Evolutionary conservation across 2,113 vertebrate genomes (phyloP), one percentile per base, ranked within the genome.

Genomic region (Ovibos moschatus): DNA sequence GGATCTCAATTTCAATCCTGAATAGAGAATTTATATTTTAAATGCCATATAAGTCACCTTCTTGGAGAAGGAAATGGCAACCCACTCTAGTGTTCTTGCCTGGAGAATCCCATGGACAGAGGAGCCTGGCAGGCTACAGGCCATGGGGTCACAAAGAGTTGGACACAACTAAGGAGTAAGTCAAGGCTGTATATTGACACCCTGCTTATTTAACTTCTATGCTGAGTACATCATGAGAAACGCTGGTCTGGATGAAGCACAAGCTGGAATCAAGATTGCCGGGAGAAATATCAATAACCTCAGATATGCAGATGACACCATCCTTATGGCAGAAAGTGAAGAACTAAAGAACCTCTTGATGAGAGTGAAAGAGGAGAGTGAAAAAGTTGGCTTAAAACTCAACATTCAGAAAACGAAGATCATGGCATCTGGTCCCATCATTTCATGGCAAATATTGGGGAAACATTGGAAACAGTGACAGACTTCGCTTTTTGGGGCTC

Each of bases 101-200:
- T 71, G 67, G 67, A 71, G n/a, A 40, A 71, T 40, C 67, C 19
- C 19, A 21, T 40, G 67, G 19, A 71, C 67, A 71, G 10, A 40
- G 33, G 67, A 71, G n/a, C n/a, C 67, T 40, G 67, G 67, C 0
- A 0, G n/a, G n/a, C 67, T 40, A 40, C n/a, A 40, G n/a, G 1
- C 64, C n/a, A 12, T 36, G n/a, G 5, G 64, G n/a, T 71, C 67
- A 71, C 67, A 71, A 71, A 71, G n/a, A 71, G 19, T 23, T 36
- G n/a, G 10, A 23, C n/a, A 12, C 8, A 0, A 12, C n/a, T 6
- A 71, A 40, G 67, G 9, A 21, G 67, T 71, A 71, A 0, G 0
- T 62, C 30, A 62, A 62, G 30, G 60, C 60, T 33, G 3, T 23
- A 71, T 36, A 12, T 23, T 71, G 67, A 12, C 19, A 36, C 19